Evolutionary conservation across 2,797 vertebrate genomes (phyloP), one percentile per base, ranked within the genome.

Genomic region (Molothrus ater): DNA sequence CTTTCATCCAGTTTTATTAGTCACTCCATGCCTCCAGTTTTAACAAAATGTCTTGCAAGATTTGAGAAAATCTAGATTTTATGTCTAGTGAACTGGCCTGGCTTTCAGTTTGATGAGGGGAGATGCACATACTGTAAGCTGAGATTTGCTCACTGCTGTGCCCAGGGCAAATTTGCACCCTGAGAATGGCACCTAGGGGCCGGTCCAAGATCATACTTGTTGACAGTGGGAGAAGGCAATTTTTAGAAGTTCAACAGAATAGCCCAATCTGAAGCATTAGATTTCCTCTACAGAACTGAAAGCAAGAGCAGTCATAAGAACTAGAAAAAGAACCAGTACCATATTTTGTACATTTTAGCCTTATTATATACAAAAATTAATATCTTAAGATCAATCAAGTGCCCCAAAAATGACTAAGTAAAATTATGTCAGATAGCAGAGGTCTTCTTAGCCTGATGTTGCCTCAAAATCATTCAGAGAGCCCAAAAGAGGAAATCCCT

Each of bases 61-160:
- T 54, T 82, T 56, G 25, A 31, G 24, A 48, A 88, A 84, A 70
- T 63, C 12, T 59, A 19, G 8, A 29, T 8, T 24, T 66, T 5
- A 29, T 57, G 29, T 48, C 34, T 45, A n/a, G 9, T 59, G 40
- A 88, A 32, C 7, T 48, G 60, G 17, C 1, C 13, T 76, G 9
- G 13, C 11, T 92, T 92, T 66, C 70, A 76, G 43, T 71, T 75
- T 84, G 13, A 38, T 1, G 2, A 47, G 12, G 24, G 15, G 17
- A 50, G 13, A n/a, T 53, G 32, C 1, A 1, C 18, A 28, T 9
- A 17, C 29, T 0, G 0, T 3, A 13, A 53, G 5, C 22, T 61
- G 40, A n/a, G 18, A 31, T 47, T 26, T 71, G 22, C 9, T 40
- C 31, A 40, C 40, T 63, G 36, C 32, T 86, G 69, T 66, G 21